Conservation (phyloP, 2,888 invertebrate genomes). For the Harpalus rubripes region DNA sequence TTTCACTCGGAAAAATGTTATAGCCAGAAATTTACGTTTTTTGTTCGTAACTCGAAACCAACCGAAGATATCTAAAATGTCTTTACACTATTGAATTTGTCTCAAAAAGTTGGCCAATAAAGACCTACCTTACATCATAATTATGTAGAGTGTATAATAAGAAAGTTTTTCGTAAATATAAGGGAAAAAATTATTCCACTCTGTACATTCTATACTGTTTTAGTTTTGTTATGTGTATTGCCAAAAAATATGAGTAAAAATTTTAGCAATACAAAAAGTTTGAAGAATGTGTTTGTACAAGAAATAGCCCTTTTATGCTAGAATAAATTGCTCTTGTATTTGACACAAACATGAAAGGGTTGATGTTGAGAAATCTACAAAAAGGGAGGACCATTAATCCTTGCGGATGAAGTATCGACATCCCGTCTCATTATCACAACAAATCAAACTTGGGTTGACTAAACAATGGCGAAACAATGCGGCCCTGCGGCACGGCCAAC, state of each 20-base stretch:
- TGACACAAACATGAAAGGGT: not conserved
- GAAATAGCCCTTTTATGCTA: not conserved
- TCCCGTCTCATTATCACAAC: not conserved
- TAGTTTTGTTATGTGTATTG: not conserved
- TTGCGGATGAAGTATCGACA: not conserved
- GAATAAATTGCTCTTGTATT: not conserved
- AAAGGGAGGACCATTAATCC: not conserved
- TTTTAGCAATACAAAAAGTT: not conserved
- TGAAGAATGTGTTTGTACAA: not conserved
- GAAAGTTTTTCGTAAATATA: no score
- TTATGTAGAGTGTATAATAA: no score
- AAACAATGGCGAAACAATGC: not conserved
- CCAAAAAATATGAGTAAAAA: not conserved
- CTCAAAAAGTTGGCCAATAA: no score
- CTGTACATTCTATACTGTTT: no score
- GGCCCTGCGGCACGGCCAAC: not conserved
- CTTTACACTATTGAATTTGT: no score
- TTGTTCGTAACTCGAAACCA: no score
- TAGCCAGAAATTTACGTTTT: no score
- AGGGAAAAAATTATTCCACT: no score
- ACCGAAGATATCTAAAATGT: no score
- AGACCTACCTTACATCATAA: no score
- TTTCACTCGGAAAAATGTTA: no score
- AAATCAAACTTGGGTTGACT: not conserved
- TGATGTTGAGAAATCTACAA: not conserved